Evolutionary conservation across 2,797 vertebrate genomes (phyloP), one percentile per base, ranked within the genome.

Genomic region (Pelodytes ibericus): DNA sequence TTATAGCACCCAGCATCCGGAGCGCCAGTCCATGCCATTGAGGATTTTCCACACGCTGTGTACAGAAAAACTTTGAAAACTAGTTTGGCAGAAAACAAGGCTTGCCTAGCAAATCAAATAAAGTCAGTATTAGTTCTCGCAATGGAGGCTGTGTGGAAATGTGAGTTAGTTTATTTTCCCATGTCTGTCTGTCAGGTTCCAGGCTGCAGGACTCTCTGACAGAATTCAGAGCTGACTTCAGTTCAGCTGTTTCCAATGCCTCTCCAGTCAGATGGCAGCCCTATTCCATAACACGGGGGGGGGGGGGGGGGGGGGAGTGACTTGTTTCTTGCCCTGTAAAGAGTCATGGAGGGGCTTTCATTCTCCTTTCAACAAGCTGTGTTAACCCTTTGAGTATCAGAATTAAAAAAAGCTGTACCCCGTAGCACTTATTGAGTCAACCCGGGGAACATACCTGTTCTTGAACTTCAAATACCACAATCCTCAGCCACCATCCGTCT

Each of bases 181-280:
- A 16, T 44, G 13, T 44, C 11, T 1, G 18, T 30, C 59, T 44
- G 39, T 20, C 31, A 39, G 49, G 65, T 60, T 36, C 44, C 57
- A 16, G 24, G 29, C 4, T 10, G n/a, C 31, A 22, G n/a, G 31
- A 62, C 31, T 33, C 10, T 18, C 53, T 51, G 39, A 39, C 63
- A 67, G 51, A 53, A 63, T 58, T 58, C 58, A 22, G n/a, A 30
- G 3, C 56, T 33, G 30, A 62, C 20, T 53, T 16, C 24, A 24
- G n/a, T 63, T 67, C 63, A 30, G 61, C 51, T 58, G 61, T 66
- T 66, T 27, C 27, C 33, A 33, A 30, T 3, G 18, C 30, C 26
- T 62, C 22, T n/a, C 27, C 20, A 58, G 22, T 69, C 30, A 62
- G 41, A 24, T 61, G 27, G 16, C 39, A 7, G 18, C 41, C 18